Percentiles rank a stretch among this genome's conserved stretches.
These are phyloP conservation scores for Calliphora vomitoria DNA, from an alignment of 2,888 invertebrate genomes.

Conservation along the genomic window DNA sequence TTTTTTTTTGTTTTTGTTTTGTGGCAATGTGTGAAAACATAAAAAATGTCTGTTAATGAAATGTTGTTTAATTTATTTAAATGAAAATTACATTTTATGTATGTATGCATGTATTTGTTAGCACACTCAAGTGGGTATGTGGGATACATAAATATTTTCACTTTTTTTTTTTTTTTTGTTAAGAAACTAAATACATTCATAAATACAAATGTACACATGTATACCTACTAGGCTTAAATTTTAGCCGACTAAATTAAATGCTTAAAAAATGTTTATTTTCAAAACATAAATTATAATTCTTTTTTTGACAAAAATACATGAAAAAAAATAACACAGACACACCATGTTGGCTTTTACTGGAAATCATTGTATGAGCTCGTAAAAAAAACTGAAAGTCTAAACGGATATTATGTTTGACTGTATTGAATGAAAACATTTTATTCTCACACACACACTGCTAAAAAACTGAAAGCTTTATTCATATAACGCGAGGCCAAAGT, in stretches of 20 bases:
- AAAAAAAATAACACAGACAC: neutral
- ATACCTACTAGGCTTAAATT: neutral
- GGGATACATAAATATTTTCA: neutral
- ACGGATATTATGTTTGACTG: neutral
- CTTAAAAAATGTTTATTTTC: constrained; percentile 2
- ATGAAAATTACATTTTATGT: neutral
- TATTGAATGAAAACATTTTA: constrained; percentile 9
- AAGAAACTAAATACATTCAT: constrained; percentile 13
- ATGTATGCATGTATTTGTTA: neutral
- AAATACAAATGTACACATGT: neutral
- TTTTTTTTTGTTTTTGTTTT: neutral
- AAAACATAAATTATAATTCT: constrained; percentile 1
- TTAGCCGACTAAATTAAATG: constrained; percentile 6
- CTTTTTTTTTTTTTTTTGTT: neutral
- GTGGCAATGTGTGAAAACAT: neutral
- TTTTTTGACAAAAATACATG: neutral
- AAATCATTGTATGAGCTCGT: neutral
- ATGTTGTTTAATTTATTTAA: constrained; percentile 13
- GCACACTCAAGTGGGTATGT: constrained; percentile 6
- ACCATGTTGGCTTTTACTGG: constrained; percentile 1
- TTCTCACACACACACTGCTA: neutral
- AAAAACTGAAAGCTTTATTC: neutral
- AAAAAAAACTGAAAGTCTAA: neutral
- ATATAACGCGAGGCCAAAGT: constrained; percentile 5
- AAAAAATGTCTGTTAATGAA: constrained; percentile 7